Percentiles rank a stretch among this genome's conserved stretches.
phyloP scores from a whole-genome alignment of 1,140 invertebrate genomes.

The Rhyzopertha dominica region DNA sequence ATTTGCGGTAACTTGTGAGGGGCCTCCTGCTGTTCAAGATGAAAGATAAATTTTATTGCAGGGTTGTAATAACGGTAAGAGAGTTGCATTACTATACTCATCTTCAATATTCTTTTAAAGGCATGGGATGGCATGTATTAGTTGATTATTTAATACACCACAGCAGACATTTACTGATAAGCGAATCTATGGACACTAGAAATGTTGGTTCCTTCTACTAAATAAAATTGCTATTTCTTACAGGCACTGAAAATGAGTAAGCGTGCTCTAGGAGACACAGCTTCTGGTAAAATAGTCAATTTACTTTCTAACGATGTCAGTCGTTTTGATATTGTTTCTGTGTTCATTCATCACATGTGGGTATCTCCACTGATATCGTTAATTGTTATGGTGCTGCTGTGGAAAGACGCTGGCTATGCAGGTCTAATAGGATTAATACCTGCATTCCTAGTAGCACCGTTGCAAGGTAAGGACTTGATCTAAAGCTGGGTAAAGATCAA shows the following conservation, averaged over 20 bases:
- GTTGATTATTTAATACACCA: no score
- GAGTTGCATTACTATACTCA: no score
- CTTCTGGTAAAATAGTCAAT: slow-evolving; percentile 81
- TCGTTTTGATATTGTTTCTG: slow-evolving; percentile 56
- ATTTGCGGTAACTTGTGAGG: no score
- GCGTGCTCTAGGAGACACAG: slow-evolving; percentile 67
- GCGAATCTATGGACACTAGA: no score
- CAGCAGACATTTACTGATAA: no score
- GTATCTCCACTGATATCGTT: slow-evolving; percentile 60
- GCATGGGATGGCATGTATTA: no score
- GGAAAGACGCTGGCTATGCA: slow-evolving; percentile 57
- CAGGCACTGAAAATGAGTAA: slow-evolving; percentile 56
- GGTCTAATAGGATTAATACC: slow-evolving; percentile 64
- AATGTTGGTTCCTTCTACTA: no score
- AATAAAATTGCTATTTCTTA: background rate
- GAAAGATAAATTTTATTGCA: no score
- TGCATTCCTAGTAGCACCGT: slow-evolving; percentile 64
- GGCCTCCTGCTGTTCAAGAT: no score
- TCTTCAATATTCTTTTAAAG: no score
- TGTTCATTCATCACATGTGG: slow-evolving; percentile 60
- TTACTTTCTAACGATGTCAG: slow-evolving; percentile 75
- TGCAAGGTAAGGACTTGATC: slow-evolving; percentile 55
- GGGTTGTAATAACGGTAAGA: no score
- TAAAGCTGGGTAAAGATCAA: background rate
- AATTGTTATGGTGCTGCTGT: slow-evolving; percentile 60